These are phyloP conservation scores for Argyra leucocephala DNA, from an alignment of 2,888 invertebrate genomes.

Conservation along the genomic window DNA sequence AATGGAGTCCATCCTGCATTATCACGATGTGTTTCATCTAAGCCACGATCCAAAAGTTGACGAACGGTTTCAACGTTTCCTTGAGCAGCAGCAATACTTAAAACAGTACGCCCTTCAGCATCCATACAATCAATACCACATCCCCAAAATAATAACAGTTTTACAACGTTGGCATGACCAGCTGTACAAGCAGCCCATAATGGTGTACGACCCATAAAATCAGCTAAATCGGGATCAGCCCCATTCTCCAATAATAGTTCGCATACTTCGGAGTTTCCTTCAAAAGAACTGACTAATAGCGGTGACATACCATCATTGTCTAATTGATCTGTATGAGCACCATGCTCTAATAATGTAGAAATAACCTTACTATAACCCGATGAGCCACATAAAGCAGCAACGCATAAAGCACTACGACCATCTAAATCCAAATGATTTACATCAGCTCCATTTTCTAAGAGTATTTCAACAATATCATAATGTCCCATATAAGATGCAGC, in stretches of 20 bases:
- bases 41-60: slow-evolving; percentile 75
- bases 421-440: slow-evolving; percentile 81
- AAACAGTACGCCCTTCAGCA: slow-evolving; percentile 82
- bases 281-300: slow-evolving; percentile 78
- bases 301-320: slow-evolving; percentile 85
- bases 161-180: slow-evolving; percentile 78
- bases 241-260: slow-evolving; percentile 84
- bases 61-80: slow-evolving; percentile 81
- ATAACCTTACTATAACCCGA: slow-evolving; percentile 61
- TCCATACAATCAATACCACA: slow-evolving; percentile 93
- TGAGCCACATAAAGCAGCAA: slow-evolving; percentile 76
- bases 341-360: slow-evolving; percentile 65
- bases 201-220: slow-evolving; percentile 72
- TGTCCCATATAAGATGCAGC: slow-evolving; percentile 96
- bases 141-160: slow-evolving; percentile 85
- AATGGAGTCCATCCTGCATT: slow-evolving; percentile 96
- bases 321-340: slow-evolving; percentile 70
- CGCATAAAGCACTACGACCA: slow-evolving; percentile 77
- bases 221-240: slow-evolving; percentile 82
- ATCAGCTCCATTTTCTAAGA: slow-evolving; percentile 71
- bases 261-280: slow-evolving; percentile 85
- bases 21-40: slow-evolving; percentile 80
- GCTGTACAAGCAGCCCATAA: slow-evolving; percentile 89
- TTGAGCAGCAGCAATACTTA: slow-evolving; percentile 76
- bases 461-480: slow-evolving; percentile 75